phyloP scores from a whole-genome alignment of 2,113 vertebrate genomes.

The Nannospalax galili region DNA sequence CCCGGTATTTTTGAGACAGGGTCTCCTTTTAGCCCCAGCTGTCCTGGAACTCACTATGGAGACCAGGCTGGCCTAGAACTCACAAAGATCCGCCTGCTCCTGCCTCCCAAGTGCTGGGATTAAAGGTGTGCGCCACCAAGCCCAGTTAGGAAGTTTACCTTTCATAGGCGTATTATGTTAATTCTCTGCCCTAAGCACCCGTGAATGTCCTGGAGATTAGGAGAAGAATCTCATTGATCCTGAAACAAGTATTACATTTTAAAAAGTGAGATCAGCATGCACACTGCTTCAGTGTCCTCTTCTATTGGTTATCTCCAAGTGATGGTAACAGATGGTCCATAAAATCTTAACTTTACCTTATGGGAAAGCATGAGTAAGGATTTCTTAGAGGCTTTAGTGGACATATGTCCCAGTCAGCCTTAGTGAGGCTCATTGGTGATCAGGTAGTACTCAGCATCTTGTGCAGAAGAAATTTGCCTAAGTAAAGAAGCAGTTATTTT shows the following conservation, averaged over 20 bases:
- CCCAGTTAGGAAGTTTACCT: conserved; percentile 14
- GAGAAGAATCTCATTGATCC: not conserved
- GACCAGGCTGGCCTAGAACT: too few relatives aligned
- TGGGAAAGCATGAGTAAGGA: not conserved
- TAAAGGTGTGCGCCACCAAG: too few relatives aligned
- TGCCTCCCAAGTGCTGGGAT: too few relatives aligned
- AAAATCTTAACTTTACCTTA: conserved; percentile 38
- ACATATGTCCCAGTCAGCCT: not conserved
- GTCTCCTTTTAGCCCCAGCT: too few relatives aligned
- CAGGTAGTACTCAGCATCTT: not conserved
- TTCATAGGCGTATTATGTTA: not conserved
- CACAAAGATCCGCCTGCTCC: too few relatives aligned
- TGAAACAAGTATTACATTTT: conserved; percentile 11
- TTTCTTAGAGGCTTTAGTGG: not conserved
- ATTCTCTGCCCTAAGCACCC: not conserved
- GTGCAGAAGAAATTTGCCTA: not conserved
- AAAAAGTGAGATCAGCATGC: not conserved
- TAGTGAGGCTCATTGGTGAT: not conserved
- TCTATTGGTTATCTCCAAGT: conserved; percentile 27
- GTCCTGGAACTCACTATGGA: too few relatives aligned
- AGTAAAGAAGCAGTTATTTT: not conserved
- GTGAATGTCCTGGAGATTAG: not conserved
- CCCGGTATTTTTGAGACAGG: too few relatives aligned
- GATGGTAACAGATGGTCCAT: conserved; percentile 51
- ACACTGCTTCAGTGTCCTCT: not conserved